phyloP scores from a whole-genome alignment of 2,113 vertebrate genomes.

The Lagenorhynchus albirostris region DNA sequence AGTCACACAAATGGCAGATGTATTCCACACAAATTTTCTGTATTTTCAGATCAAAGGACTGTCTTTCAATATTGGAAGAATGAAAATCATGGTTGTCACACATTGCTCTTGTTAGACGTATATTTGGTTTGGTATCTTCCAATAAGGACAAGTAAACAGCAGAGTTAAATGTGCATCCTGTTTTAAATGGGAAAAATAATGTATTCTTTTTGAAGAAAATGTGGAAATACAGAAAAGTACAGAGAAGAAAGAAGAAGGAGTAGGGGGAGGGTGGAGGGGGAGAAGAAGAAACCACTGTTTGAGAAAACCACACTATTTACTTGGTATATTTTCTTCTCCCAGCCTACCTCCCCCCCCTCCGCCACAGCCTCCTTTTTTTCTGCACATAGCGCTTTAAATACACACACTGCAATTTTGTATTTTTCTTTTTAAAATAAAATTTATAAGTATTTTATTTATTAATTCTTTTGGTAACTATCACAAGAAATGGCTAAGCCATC shows the following conservation, averaged over 20 bases:
- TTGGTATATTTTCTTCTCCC: background rate
- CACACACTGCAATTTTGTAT: background rate
- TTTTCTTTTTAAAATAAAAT: background rate
- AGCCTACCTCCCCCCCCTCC: rapidly evolving
- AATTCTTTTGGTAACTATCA: background rate
- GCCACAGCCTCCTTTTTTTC: background rate
- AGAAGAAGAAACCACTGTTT: background rate
- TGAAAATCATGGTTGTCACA: background rate
- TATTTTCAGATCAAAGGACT: background rate
- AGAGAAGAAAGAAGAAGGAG: background rate
- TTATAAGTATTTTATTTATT: background rate
- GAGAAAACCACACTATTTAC: background rate
- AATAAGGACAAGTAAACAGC: background rate
- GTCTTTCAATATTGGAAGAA: background rate
- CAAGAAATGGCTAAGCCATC: background rate
- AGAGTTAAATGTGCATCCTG: background rate
- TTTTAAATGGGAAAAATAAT: background rate
- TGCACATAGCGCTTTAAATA: background rate
- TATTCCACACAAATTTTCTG: background rate
- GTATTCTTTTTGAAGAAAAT: background rate
- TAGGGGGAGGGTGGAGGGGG: background rate
- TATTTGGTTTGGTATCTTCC: background rate
- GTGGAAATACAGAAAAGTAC: background rate
- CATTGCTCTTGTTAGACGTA: background rate
- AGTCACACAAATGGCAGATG: background rate